Evolutionary conservation across 2,888 invertebrate genomes (phyloP).

Genomic region (Prosopocoilus inquinatus): DNA sequence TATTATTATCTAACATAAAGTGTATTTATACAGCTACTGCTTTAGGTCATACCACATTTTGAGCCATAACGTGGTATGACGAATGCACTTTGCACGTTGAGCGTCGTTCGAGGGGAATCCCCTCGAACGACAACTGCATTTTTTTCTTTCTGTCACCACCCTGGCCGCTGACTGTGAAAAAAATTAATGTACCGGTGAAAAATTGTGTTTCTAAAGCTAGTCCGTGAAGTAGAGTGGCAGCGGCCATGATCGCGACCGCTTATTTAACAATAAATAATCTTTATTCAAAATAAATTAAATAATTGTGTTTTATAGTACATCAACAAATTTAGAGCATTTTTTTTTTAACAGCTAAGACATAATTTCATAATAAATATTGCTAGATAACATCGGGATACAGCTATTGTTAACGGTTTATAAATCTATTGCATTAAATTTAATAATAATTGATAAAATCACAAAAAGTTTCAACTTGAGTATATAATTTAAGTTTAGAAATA

Average conservation of each 20-base stretch:
- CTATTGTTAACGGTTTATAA: constrained; percentile 26
- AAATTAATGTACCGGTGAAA: constrained; percentile 19
- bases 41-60: constrained; percentile 41
- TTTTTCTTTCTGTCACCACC: constrained; percentile 14
- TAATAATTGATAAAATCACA: constrained; percentile 20
- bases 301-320: constrained; percentile 10
- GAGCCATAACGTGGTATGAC: constrained; percentile 44
- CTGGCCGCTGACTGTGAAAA: constrained; percentile 24
- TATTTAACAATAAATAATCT: background rate
- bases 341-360: constrained; percentile 43
- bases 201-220: constrained; percentile 20
- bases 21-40: constrained; percentile 26
- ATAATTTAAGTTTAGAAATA: constrained; percentile 1
- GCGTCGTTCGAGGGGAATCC: constrained; percentile 36
- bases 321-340: constrained; percentile 36
- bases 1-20: constrained; percentile 31
- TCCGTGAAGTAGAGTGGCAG: constrained; percentile 22
- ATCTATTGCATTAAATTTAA: constrained; percentile 10
- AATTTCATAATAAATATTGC: constrained; percentile 39
- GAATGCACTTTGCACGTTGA: constrained; percentile 7
- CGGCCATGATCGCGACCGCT: background rate
- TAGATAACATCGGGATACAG: constrained; percentile 39
- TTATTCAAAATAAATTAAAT: too few species aligned
- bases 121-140: constrained; percentile 34
- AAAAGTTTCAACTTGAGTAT: constrained; percentile 15